Conservation (phyloP, 1,140 invertebrate species). For the Drosophila mayri region DNA sequence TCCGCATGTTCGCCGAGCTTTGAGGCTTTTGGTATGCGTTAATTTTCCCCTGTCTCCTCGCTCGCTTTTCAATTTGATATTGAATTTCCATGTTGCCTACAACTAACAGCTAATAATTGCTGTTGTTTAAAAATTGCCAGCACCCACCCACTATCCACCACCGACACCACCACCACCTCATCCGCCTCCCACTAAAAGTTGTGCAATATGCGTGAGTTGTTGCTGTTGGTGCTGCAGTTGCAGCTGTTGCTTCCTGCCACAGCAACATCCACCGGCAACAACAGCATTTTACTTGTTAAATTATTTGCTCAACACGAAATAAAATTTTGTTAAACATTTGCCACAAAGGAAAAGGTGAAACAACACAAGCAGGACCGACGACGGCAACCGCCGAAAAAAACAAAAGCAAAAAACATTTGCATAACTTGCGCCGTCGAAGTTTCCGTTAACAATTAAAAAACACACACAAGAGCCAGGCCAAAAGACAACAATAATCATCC, state of each 20-base stretch:
- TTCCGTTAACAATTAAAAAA: slow-evolving; percentile 76
- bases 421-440: slow-evolving; percentile 42
- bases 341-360: slow-evolving; percentile 67
- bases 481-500: slow-evolving; percentile 37
- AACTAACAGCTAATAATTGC: slow-evolving; percentile 60
- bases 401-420: slow-evolving; percentile 55
- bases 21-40: slow-evolving; percentile 39
- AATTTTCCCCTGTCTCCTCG: slow-evolving; percentile 12
- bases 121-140: slow-evolving; percentile 45
- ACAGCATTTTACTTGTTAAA: slow-evolving; percentile 70
- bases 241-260: slow-evolving; percentile 51
- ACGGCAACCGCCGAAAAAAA: slow-evolving; percentile 39
- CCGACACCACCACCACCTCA: slow-evolving; percentile 18
- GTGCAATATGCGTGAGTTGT: slow-evolving; percentile 60
- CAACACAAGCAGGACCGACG: slow-evolving; percentile 26
- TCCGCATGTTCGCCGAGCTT: slow-evolving; percentile 33
- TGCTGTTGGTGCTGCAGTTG: slow-evolving; percentile 12
- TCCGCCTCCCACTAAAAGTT: slow-evolving; percentile 54
- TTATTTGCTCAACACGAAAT: slow-evolving; percentile 71
- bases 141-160: slow-evolving; percentile 17
- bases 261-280: slow-evolving; percentile 45
- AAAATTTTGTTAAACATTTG: slow-evolving; percentile 70
- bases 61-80: slow-evolving; percentile 40
- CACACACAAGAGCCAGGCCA: slow-evolving; percentile 23
- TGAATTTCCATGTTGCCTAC: slow-evolving; percentile 55